Evolutionary conservation across 2,888 invertebrate species (phyloP).

Genomic region (Brenthis hecate): DNA sequence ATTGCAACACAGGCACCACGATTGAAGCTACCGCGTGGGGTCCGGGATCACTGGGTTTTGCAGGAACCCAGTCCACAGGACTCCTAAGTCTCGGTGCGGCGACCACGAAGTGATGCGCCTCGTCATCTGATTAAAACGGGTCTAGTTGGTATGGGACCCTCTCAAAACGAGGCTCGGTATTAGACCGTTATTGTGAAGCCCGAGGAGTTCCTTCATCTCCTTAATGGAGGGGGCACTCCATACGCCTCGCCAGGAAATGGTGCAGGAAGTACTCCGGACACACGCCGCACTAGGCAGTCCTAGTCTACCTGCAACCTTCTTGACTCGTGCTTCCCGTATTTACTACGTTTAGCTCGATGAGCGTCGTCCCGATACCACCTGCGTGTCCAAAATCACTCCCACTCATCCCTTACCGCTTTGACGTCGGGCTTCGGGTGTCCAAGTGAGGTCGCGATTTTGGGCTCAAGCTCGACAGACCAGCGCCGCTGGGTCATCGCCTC

Average conservation of each 20-base stretch:
- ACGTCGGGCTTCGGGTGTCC: conserved; percentile 53
- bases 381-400: conserved; percentile 50
- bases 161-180: conserved; percentile 28
- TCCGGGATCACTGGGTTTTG: background rate
- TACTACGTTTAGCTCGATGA: conserved; percentile 43
- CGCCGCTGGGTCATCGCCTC: conserved; percentile 42
- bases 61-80: background rate
- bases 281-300: conserved; percentile 32
- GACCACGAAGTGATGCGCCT: background rate
- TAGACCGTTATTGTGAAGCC: background rate
- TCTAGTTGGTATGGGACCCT: conserved; percentile 39
- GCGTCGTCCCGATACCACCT: conserved; percentile 50
- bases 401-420: conserved; percentile 42
- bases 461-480: conserved; percentile 47
- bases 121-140: conserved; percentile 35
- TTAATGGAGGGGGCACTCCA: conserved; percentile 39
- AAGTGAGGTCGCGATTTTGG: conserved; percentile 38
- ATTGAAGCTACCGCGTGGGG: background rate
- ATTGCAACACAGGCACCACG: conserved; percentile 36
- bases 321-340: conserved; percentile 42
- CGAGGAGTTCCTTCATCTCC: conserved; percentile 28
- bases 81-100: background rate
- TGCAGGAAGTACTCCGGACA: conserved; percentile 39
- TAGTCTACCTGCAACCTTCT: conserved; percentile 41
- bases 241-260: conserved; percentile 42